These are phyloP conservation scores for Sarcophaga caerulescens DNA, from an alignment of 2,888 invertebrate genomes.

Conservation along the genomic window DNA sequence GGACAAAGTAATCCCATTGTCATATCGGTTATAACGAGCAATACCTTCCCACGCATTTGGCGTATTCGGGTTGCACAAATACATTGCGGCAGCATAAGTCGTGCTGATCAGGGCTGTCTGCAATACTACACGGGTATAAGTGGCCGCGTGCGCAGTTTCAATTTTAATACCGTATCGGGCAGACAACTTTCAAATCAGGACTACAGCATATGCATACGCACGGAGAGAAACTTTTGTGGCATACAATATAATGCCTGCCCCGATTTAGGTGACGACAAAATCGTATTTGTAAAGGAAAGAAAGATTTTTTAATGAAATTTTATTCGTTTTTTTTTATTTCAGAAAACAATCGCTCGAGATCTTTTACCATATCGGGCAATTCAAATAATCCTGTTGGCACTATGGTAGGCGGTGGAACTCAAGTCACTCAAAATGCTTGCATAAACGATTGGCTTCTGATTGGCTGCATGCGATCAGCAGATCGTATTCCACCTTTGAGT, in stretches of 20 bases:
- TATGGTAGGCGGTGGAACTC: constrained; percentile 86
- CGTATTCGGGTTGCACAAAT: constrained; percentile 91
- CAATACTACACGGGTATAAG: constrained; percentile 85
- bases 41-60: constrained; percentile 89
- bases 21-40: constrained; percentile 91
- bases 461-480: constrained; percentile 85
- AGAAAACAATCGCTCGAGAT: constrained; percentile 87
- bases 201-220: constrained; percentile 92
- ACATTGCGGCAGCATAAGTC: constrained; percentile 87
- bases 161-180: constrained; percentile 89
- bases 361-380: constrained; percentile 90
- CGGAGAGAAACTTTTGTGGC: constrained; percentile 93
- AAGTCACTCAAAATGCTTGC: constrained; percentile 86
- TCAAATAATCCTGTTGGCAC: constrained; percentile 86
- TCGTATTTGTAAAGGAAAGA: constrained; percentile 25
- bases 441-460: constrained; percentile 90
- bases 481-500: constrained; percentile 82
- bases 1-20: constrained; percentile 88
- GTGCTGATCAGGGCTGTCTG: constrained; percentile 81
- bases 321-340: constrained; percentile 70
- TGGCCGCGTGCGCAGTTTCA: constrained; percentile 91
- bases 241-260: constrained; percentile 90
- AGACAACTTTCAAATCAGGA: constrained; percentile 93
- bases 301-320: background rate
- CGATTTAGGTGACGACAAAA: constrained; percentile 83